phyloP scores from a whole-genome alignment of 2,888 invertebrate species.

The Automeris io region DNA sequence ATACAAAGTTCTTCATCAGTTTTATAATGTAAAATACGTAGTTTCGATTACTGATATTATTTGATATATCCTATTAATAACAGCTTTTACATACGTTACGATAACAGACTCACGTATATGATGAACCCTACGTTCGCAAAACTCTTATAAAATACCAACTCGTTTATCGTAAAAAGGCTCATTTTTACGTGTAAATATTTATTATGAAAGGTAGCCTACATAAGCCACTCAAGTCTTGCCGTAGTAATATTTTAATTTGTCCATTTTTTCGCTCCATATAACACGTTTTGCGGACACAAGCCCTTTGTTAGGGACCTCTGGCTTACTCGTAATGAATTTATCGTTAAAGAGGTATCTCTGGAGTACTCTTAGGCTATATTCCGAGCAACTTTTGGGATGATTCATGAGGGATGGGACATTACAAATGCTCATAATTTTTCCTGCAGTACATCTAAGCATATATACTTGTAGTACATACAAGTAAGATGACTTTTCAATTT shows the following conservation, averaged over 20 bases:
- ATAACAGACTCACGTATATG: neutral
- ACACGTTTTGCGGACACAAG: neutral
- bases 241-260: constrained; percentile 4
- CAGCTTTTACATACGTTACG: too few species aligned
- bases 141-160: neutral
- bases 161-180: too few species aligned
- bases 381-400: constrained; percentile 15
- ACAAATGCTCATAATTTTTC: neutral
- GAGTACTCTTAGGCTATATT: constrained; percentile 17
- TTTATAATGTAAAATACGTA: too few species aligned
- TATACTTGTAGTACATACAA: too few species aligned
- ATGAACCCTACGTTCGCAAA: neutral
- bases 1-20: too few species aligned
- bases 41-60: too few species aligned
- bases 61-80: too few species aligned
- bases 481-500: too few species aligned
- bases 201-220: neutral
- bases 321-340: constrained; percentile 51
- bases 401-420: constrained; percentile 9
- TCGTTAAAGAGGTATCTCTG: constrained; percentile 39
- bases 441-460: too few species aligned
- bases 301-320: constrained; percentile 1
- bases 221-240: neutral
- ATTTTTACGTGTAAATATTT: neutral
- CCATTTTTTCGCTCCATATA: neutral